Evolutionary conservation across 1,140 invertebrate species (phyloP).

Genomic region (Hypothenemus hampei): DNA sequence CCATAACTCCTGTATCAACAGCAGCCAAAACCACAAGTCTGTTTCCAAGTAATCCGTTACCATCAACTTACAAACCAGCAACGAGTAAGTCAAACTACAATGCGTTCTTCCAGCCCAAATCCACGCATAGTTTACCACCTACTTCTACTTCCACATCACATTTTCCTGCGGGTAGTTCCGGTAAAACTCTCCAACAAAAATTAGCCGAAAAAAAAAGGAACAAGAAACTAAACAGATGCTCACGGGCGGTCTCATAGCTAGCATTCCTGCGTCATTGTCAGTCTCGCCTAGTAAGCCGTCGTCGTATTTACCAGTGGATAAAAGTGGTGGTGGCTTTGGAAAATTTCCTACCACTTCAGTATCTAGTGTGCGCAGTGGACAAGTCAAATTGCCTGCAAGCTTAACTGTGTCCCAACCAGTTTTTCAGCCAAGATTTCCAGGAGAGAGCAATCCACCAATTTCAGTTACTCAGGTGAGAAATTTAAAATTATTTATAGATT

Average conservation of each 20-base stretch:
- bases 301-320: no score
- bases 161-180: constrained; percentile 46
- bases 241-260: constrained; percentile 29
- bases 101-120: constrained; percentile 14
- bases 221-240: constrained; percentile 28
- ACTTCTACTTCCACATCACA: constrained; percentile 21
- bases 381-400: constrained; percentile 18
- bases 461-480: constrained; percentile 41
- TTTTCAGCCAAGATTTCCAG: constrained; percentile 32
- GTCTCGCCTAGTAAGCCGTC: constrained; percentile 19
- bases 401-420: constrained; percentile 23
- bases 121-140: constrained; percentile 6
- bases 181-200: constrained; percentile 59
- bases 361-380: not conserved
- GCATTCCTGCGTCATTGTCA: constrained; percentile 28
- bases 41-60: not conserved
- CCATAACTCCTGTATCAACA: not conserved
- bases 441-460: constrained; percentile 38
- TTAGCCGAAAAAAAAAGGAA: constrained; percentile 56
- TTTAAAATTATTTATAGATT: not conserved
- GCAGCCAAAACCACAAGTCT: not conserved
- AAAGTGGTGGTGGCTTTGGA: no score
- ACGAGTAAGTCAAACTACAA: no score
- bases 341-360: not conserved
- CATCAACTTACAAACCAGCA: no score